Conservation (phyloP, 1,140 invertebrate species). For the Planococcus citri region DNA sequence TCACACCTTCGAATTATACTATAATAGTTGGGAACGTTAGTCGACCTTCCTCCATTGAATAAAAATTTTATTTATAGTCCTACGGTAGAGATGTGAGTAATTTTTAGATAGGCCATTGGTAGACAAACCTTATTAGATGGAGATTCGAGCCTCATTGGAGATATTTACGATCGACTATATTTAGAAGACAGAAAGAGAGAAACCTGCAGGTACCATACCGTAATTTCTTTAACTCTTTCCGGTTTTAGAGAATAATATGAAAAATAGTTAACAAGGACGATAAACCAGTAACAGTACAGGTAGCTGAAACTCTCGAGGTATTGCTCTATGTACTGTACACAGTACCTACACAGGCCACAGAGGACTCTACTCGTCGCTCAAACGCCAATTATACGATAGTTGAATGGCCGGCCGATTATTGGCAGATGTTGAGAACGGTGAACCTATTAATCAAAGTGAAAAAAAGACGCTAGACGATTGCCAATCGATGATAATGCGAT, state of each 20-base stretch:
- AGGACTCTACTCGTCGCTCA: no score
- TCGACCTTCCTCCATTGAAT: no score
- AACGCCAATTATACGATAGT: not conserved
- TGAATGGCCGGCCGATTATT: not conserved
- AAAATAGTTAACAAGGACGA: conserved; percentile 1
- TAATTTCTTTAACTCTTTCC: not conserved
- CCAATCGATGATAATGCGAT: not conserved
- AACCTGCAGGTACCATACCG: not conserved
- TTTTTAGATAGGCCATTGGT: no score
- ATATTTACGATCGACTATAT: not conserved
- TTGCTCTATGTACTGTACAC: no score
- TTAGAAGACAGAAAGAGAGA: not conserved
- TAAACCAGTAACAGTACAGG: not conserved
- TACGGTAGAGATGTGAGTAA: no score
- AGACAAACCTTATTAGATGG: no score
- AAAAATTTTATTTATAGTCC: no score
- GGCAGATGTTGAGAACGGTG: not conserved
- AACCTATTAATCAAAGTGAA: not conserved
- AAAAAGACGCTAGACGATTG: not conserved
- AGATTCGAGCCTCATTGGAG: no score
- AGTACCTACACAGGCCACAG: no score
- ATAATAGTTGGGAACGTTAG: no score
- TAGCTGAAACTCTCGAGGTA: no score
- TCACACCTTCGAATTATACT: not conserved
- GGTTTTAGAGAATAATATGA: not conserved